Percentiles rank a stretch among this genome's conserved stretches.
phyloP scores from a whole-genome alignment of 2,888 invertebrate species.

The Drosophila flavopinicola region DNA sequence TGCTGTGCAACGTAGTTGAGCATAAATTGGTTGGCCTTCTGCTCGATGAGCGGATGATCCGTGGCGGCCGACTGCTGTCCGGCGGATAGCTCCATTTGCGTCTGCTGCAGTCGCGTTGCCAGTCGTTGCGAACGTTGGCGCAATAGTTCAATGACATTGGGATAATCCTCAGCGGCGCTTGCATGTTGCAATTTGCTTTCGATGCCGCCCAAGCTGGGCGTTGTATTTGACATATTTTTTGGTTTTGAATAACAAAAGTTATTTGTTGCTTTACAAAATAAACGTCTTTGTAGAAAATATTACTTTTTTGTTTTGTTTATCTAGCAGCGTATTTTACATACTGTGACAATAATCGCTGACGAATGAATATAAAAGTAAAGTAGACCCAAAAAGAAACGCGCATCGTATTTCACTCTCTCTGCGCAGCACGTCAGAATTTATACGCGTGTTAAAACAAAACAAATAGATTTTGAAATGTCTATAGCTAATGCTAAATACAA shows the following conservation, averaged over 20 bases:
- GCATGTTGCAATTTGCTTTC: slow-evolving; percentile 16
- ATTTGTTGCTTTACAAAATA: slow-evolving; percentile 18
- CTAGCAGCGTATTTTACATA: slow-evolving; percentile 34
- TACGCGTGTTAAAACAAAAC: too few relatives aligned
- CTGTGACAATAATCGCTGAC: slow-evolving; percentile 31
- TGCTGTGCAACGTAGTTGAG: slow-evolving; percentile 18
- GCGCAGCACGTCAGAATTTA: slow-evolving; percentile 40
- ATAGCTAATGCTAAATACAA: not conserved
- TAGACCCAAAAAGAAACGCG: not conserved
- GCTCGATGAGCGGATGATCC: slow-evolving; percentile 10
- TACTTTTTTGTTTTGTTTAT: slow-evolving; percentile 25
- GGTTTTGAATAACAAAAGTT: slow-evolving; percentile 6
- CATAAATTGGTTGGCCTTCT: slow-evolving; percentile 44
- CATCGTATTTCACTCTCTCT: slow-evolving; percentile 15
- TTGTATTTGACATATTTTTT: slow-evolving; percentile 59
- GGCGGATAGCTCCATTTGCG: slow-evolving; percentile 38
- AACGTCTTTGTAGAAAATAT: slow-evolving; percentile 26
- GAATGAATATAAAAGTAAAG: slow-evolving; percentile 4
- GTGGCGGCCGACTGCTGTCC: not conserved
- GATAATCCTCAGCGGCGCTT: slow-evolving; percentile 17
- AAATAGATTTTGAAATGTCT: not conserved
- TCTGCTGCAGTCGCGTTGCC: slow-evolving; percentile 48
- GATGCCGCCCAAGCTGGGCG: slow-evolving; percentile 49
- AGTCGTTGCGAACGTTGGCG: slow-evolving; percentile 56
- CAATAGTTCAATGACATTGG: slow-evolving; percentile 43